Evolutionary conservation across 1,140 invertebrate species (phyloP), one percentile per base, ranked within the genome.

Genomic region (Drosophila sucinea): DNA sequence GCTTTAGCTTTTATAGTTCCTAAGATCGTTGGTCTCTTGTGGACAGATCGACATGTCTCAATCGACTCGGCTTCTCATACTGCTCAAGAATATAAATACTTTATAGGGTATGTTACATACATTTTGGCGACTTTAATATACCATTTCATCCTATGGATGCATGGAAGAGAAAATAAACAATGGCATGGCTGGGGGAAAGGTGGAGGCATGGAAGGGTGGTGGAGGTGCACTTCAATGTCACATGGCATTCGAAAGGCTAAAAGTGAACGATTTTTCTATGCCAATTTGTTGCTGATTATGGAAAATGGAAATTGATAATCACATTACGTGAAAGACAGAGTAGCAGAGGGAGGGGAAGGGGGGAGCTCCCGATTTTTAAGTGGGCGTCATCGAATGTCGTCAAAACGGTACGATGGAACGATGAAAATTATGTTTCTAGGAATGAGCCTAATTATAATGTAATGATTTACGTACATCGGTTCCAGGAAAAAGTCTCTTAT

Each of bases 201-300:
- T 17, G 1, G 25, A 40, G 10, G 58, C 1, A 35, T 17, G 17
- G 17, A 17, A 29, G 27, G 35, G n/a, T 25, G 25, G 5, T 33
- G 25, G 44, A 25, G 32, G 29, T 61, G 67, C 71, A 60, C 27
- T 30, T 62, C 51, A 33, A 54, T 85, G 77, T 86, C 81, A 84
- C 82, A 86, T 84, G 73, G 41, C 63, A 67, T 67, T 38, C 44
- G 29, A 66, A 62, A 74, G 58, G 71, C 25, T 65, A 62, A 69
- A 68, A 56, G 51, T 79, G 40, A 74, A 63, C 58, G 66, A 10
- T 30, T 63, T 54, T 33, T 10, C 30, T 44, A 10, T 51, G 75
- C 67, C 74, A 82, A 79, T 75, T 54, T 64, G 55, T 54, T 51
- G 44, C n/a, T 33, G 57, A 62, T 40, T 10, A 54, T n/a, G 23